Evolutionary conservation across 2,113 vertebrate genomes (phyloP).

Genomic region (Urocitellus parryii): DNA sequence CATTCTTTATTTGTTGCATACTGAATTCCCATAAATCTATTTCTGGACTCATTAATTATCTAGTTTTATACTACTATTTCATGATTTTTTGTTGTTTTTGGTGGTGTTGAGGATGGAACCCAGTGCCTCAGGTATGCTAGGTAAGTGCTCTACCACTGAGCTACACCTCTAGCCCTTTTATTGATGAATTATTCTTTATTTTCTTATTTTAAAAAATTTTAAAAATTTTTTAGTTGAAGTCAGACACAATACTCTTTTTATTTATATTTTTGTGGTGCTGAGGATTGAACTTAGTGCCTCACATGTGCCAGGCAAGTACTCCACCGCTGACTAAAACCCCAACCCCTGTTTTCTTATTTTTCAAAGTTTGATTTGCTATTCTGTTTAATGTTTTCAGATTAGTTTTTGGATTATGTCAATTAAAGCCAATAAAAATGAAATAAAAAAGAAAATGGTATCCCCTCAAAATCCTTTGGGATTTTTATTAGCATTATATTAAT

Average conservation of each 20-base stretch:
- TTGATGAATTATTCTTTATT: background rate
- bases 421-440: constrained; percentile 3
- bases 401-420: background rate
- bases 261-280: too few relatives aligned
- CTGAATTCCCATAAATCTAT: background rate
- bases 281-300: too few relatives aligned
- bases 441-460: background rate
- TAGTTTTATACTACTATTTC: background rate
- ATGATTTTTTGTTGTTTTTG: background rate
- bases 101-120: too few relatives aligned
- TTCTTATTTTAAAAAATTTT: constrained; percentile 1
- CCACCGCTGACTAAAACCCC: too few relatives aligned
- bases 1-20: background rate
- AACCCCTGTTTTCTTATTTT: background rate
- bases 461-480: background rate
- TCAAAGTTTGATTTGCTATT: constrained; percentile 16
- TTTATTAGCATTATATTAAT: constrained; percentile 43
- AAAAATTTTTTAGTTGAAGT: background rate
- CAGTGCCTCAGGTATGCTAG: background rate
- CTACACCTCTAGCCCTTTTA: background rate
- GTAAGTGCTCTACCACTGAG: background rate
- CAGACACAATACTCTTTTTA: too few relatives aligned
- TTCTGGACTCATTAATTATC: background rate
- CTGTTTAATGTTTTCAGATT: background rate
- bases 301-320: too few relatives aligned